phyloP scores from a whole-genome alignment of 2,888 invertebrate genomes.

The Antheraea yamamai region DNA sequence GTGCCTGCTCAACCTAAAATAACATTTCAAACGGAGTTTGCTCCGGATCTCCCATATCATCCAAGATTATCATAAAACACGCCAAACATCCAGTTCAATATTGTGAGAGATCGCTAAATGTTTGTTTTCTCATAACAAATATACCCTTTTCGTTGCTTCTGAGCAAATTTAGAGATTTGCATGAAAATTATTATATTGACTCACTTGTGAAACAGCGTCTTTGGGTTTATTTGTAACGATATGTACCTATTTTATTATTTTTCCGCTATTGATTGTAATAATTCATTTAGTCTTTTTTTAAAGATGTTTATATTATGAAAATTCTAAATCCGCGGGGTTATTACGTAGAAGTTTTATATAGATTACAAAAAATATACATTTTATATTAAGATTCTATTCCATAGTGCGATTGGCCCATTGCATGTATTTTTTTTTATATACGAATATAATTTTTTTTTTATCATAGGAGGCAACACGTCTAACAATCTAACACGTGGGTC shows the following conservation, averaged over 20 bases:
- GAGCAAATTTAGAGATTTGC: slow-evolving; percentile 7
- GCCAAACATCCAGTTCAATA: slow-evolving; percentile 26
- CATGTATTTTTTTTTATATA: too few species aligned
- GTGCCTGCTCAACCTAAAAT: slow-evolving; percentile 7
- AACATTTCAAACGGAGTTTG: slow-evolving; percentile 12
- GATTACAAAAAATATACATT: too few species aligned
- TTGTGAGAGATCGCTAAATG: slow-evolving; percentile 25
- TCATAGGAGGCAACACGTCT: too few species aligned
- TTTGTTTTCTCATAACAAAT: slow-evolving; percentile 23
- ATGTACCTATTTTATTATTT: neutral
- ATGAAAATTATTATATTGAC: slow-evolving; percentile 19
- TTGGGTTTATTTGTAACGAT: neutral
- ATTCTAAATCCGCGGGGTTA: too few species aligned
- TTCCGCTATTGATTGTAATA: neutral
- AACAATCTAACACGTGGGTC: too few species aligned
- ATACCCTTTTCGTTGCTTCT: slow-evolving; percentile 18
- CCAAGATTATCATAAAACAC: slow-evolving; percentile 28
- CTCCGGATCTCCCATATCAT: slow-evolving; percentile 17
- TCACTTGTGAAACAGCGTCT: slow-evolving; percentile 15
- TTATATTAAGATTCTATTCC: too few species aligned
- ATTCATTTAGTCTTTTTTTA: neutral
- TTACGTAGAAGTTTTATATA: too few species aligned
- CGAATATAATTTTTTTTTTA: too few species aligned
- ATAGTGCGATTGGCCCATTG: too few species aligned
- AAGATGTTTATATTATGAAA: too few species aligned